These are phyloP conservation scores for Pherbina coryleti DNA, from an alignment of 2,888 invertebrate species.

Conservation along the genomic window DNA sequence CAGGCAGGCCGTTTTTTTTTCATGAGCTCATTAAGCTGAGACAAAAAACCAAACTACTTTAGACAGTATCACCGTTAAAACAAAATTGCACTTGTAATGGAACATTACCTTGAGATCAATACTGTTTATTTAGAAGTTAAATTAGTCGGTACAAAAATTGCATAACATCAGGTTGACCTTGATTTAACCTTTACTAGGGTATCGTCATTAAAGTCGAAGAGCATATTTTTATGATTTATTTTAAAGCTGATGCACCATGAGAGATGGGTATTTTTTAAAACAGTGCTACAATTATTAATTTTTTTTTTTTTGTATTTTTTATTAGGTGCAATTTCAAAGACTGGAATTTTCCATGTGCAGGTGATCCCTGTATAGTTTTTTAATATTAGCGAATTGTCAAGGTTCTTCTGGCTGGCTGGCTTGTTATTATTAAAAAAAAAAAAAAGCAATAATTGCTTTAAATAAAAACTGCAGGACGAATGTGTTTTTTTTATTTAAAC, in stretches of 20 bases:
- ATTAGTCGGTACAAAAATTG: background rate
- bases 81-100: conserved; percentile 2
- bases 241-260: background rate
- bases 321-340: too few relatives aligned
- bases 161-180: conserved; percentile 9
- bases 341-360: background rate
- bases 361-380: background rate
- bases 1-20: too few relatives aligned
- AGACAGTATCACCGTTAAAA: background rate
- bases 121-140: background rate
- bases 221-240: conserved; percentile 30
- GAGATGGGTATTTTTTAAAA: background rate
- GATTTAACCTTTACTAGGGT: background rate
- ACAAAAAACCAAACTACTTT: background rate
- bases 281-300: background rate
- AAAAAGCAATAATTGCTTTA: background rate
- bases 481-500: too few relatives aligned
- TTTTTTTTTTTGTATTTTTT: background rate
- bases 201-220: background rate
- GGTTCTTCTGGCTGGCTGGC: background rate
- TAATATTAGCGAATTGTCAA: background rate
- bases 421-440: background rate
- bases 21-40: too few relatives aligned
- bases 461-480: too few relatives aligned
- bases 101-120: background rate